Conservation (phyloP, 2,113 vertebrate species). For the Antennarius striatus region DNA sequence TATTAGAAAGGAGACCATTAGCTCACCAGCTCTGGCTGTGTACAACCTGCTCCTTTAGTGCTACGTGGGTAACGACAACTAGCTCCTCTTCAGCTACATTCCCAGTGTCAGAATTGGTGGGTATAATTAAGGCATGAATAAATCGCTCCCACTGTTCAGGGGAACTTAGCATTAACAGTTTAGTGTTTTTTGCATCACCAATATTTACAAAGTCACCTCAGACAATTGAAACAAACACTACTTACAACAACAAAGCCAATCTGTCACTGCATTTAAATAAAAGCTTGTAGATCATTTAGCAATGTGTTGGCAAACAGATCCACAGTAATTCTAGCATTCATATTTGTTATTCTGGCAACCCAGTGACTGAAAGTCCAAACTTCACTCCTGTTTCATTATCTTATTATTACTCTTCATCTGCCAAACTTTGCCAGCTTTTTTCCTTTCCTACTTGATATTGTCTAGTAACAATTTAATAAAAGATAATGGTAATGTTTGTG, state of each 20-base stretch:
- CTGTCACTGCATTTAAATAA: too few relatives aligned
- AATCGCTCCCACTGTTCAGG: not conserved
- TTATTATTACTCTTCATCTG: not conserved
- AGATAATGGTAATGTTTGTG: not conserved
- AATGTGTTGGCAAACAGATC: too few relatives aligned
- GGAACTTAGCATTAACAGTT: not conserved
- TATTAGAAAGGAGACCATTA: constrained; percentile 31
- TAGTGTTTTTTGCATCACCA: not conserved
- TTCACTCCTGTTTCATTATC: too few relatives aligned
- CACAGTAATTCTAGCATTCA: too few relatives aligned
- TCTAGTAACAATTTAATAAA: not conserved
- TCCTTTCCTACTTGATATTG: not conserved
- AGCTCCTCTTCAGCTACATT: not conserved
- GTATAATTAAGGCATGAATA: not conserved
- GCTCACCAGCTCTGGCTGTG: constrained; percentile 19
- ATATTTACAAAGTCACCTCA: too few relatives aligned
- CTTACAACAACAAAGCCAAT: too few relatives aligned
- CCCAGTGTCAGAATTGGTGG: not conserved
- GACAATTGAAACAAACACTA: too few relatives aligned
- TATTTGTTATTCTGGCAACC: too few relatives aligned
- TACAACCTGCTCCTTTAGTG: not conserved
- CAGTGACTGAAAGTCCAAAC: too few relatives aligned
- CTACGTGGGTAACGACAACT: not conserved
- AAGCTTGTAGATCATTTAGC: too few relatives aligned
- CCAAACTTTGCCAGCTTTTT: not conserved